These are phyloP conservation scores for Myathropa florea DNA, from an alignment of 2,888 invertebrate species.

Conservation along the genomic window DNA sequence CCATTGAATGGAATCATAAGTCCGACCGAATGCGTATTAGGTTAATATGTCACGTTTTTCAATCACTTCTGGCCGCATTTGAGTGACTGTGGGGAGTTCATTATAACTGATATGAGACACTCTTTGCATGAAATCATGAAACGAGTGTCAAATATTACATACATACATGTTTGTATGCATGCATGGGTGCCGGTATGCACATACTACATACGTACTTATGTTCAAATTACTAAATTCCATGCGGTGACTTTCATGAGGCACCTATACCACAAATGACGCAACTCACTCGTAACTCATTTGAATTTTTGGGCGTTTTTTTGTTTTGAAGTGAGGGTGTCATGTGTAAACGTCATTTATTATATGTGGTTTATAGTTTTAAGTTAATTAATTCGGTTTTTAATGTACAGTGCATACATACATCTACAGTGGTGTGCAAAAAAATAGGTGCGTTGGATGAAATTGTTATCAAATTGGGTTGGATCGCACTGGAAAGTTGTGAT, in stretches of 20 bases:
- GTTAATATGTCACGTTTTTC: conserved; percentile 42
- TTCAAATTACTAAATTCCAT: not conserved
- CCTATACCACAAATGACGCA: conserved; percentile 10
- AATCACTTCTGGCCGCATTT: conserved; percentile 1
- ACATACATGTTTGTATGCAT: not conserved
- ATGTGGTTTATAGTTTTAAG: not conserved
- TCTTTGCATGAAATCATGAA: not conserved
- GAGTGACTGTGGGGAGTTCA: conserved; percentile 3
- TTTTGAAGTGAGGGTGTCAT: not conserved
- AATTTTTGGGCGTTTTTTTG: not conserved
- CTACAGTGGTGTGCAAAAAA: too few species aligned
- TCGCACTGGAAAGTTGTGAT: too few species aligned
- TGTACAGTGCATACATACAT: too few species aligned
- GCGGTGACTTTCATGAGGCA: not conserved
- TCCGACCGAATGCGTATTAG: not conserved
- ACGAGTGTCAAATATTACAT: not conserved
- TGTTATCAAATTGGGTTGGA: too few species aligned
- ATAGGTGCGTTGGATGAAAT: too few species aligned
- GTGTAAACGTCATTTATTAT: not conserved
- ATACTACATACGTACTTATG: not conserved
- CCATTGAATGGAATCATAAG: not conserved
- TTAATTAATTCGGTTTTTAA: conserved; percentile 1
- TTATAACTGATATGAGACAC: not conserved
- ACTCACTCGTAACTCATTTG: not conserved
- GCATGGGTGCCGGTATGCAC: not conserved